phyloP scores from a whole-genome alignment of 1,140 invertebrate species.

The Frieseomelitta varia region DNA sequence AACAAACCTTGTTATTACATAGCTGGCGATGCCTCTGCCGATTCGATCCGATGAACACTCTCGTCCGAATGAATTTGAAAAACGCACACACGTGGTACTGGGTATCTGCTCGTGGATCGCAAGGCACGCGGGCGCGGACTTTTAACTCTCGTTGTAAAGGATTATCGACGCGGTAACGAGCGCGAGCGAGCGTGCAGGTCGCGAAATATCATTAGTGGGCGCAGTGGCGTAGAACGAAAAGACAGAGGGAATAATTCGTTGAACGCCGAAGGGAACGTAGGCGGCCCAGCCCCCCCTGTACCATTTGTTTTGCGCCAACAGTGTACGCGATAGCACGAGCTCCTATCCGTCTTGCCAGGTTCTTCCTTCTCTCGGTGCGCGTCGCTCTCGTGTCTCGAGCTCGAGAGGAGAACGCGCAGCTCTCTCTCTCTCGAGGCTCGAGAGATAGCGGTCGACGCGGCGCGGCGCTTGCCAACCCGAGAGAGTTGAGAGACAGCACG shows the following conservation, averaged over 20 bases:
- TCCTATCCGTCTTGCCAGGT: conserved; percentile 63
- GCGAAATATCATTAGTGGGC: conserved; percentile 65
- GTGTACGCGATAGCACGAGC: conserved; percentile 61
- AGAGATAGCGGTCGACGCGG: too few relatives aligned
- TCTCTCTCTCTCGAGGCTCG: conserved; percentile 20
- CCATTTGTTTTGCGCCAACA: conserved; percentile 63
- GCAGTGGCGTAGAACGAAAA: conserved; percentile 68
- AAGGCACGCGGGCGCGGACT: neutral
- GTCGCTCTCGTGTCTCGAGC: neutral
- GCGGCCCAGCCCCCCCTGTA: conserved; percentile 52
- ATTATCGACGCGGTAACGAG: conserved; percentile 58
- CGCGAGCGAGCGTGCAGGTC: conserved; percentile 15
- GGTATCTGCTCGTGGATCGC: neutral
- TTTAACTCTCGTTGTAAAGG: conserved; percentile 4
- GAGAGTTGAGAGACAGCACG: conserved; percentile 37
- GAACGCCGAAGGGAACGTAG: conserved; percentile 63
- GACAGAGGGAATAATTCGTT: conserved; percentile 62
- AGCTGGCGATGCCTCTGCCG: too few relatives aligned
- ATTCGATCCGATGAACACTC: too few relatives aligned
- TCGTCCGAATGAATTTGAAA: too few relatives aligned
- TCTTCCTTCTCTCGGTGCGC: conserved; percentile 53
- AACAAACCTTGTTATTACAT: too few relatives aligned
- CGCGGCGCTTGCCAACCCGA: conserved; percentile 39
- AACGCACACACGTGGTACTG: too few relatives aligned
- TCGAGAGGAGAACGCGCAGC: neutral